Conservation (phyloP, 2,888 invertebrate species). For the Ormia ochracea region DNA sequence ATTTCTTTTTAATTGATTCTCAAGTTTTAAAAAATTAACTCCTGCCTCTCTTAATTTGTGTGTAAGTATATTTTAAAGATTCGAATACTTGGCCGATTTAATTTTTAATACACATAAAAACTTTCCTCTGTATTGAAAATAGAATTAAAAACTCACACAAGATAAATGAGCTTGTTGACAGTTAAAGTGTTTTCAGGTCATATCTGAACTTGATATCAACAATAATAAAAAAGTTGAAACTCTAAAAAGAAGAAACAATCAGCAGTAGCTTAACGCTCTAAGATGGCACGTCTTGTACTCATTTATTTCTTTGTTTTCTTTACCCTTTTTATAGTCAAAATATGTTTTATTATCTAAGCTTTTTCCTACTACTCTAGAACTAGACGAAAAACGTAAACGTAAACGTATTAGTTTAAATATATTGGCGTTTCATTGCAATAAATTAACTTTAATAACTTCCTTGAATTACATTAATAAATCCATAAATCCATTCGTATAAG, state of each 20-base stretch:
- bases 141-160: neutral
- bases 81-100: too few species aligned
- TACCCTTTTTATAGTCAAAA: neutral
- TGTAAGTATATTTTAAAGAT: too few species aligned
- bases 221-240: neutral
- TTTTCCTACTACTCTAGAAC: neutral
- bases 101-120: too few species aligned
- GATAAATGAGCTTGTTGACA: conserved; percentile 23
- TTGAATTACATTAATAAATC: neutral
- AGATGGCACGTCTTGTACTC: neutral
- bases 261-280: neutral
- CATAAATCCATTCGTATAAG: neutral
- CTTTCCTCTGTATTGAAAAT: neutral
- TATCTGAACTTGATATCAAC: neutral
- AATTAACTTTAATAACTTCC: too few species aligned
- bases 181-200: neutral
- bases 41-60: too few species aligned
- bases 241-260: neutral
- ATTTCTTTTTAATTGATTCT: too few species aligned
- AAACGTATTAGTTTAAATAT: too few species aligned
- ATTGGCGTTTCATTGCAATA: too few species aligned
- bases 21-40: too few species aligned
- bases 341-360: neutral
- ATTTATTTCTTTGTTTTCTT: neutral
- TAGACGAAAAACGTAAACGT: neutral